phyloP scores from a whole-genome alignment of 2,797 vertebrate genomes.

The Rhinella marina region DNA sequence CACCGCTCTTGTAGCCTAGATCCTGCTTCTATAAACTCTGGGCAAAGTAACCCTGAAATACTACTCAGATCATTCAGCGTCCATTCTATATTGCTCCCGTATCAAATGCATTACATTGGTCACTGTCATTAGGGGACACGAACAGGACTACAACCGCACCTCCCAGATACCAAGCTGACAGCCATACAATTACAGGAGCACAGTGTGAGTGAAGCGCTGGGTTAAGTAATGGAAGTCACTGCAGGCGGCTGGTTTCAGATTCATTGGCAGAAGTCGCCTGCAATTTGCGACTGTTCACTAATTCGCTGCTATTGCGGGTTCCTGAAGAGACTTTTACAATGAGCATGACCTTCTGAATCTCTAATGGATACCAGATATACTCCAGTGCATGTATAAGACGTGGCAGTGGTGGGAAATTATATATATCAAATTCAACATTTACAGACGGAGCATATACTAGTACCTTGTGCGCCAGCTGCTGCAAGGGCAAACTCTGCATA shows the following conservation, averaged over 20 bases:
- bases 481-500: too few species aligned
- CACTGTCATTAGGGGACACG: background rate
- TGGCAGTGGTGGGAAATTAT: too few species aligned
- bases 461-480: too few species aligned
- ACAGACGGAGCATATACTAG: too few species aligned
- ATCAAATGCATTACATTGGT: background rate
- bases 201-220: background rate
- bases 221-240: slow-evolving; percentile 17
- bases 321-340: background rate
- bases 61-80: background rate
- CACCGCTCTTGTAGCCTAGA: too few species aligned
- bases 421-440: too few species aligned
- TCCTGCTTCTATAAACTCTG: background rate
- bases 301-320: slow-evolving; percentile 29
- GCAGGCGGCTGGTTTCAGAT: slow-evolving; percentile 6
- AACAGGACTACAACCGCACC: background rate
- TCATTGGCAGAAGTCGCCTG: slow-evolving; percentile 18
- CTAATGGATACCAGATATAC: background rate
- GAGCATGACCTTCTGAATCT: background rate
- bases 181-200: slow-evolving; percentile 14
- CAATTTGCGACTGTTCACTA: slow-evolving; percentile 30
- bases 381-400: background rate
- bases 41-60: background rate
- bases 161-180: background rate
- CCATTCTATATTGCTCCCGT: background rate